A percentile compares a stretch with the other conserved stretches of the same genome.
phyloP scores from a whole-genome alignment of 2,797 vertebrate genomes.

The Manis pentadactyla region DNA sequence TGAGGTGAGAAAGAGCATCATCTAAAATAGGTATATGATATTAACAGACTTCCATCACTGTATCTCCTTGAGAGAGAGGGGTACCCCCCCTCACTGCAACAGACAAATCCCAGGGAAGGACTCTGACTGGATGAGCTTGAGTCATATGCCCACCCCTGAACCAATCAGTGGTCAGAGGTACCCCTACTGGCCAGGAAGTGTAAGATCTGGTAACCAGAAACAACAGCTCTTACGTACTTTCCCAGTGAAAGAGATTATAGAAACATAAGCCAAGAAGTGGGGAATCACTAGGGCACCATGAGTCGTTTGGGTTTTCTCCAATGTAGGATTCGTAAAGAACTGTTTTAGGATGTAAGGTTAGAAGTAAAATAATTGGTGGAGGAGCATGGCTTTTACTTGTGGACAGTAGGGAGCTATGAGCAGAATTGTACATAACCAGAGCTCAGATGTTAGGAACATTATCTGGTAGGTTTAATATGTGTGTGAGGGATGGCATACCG shows the following conservation, averaged over 20 bases:
- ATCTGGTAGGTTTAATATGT: not conserved
- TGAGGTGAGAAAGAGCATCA: not conserved
- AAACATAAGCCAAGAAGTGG: not conserved
- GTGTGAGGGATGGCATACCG: not conserved
- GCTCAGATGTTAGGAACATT: not conserved
- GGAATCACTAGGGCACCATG: not conserved
- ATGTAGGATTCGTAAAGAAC: not conserved
- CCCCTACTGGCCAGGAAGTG: not conserved
- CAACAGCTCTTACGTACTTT: not conserved
- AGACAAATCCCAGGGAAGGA: not conserved
- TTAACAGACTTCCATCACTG: not conserved
- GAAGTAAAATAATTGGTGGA: not conserved
- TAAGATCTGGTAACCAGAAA: not conserved
- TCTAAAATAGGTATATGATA: not conserved
- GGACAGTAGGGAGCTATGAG: not conserved
- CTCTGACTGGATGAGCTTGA: not conserved
- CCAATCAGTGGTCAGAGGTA: not conserved
- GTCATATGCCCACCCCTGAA: not conserved
- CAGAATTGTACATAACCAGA: not conserved
- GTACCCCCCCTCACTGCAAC: not conserved
- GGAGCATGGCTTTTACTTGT: not conserved
- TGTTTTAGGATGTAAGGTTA: not conserved
- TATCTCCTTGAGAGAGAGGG: not conserved
- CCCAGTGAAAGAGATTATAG: not conserved
- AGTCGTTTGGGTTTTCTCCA: not conserved